Evolutionary conservation across 1,140 invertebrate genomes (phyloP), one percentile per base, ranked within the genome.

Genomic region (Drosophila navojoa): DNA sequence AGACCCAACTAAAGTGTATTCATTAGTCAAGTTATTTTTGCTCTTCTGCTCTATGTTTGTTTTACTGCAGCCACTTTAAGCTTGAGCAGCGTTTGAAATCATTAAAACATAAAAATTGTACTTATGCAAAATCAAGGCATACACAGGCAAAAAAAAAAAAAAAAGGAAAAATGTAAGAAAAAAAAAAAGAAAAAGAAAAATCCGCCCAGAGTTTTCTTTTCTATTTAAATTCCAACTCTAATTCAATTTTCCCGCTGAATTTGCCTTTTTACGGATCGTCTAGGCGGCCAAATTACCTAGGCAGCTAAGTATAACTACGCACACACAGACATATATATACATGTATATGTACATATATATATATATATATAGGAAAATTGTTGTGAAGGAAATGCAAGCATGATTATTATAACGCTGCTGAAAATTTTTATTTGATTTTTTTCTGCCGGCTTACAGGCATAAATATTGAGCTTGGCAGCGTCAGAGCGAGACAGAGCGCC

Each of bases 221-320:
- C 80, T 66, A 79, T 84, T 84, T 84, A 85, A 84, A 84, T 84
- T 79, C 74, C 82, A 79, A 79, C 84, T 89, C 79, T 87, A 87
- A 87, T 87, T 87, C 79, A 87, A 87, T 87, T 86, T 86, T 63
- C 58, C 29, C 72, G 82, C 82, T 87, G 82, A 87, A 68, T 76
- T 87, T 63, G 76, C 82, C 66, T 71, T 86, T 86, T 86, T 57
- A 15, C 27, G 4, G 52, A 10, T 22, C 62, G 66, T 71, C 60
- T 80, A 74, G 58, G 53, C 67, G 16, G 49, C 13, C 57, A 61
- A 73, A 73, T 73, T 73, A 73, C 71, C 64, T 69, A 69, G 60
- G 58, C 22, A 71, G 72, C 40, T 67, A 42, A 69, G 40, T 80
- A 62, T 73, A 77, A 69, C 70, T 19, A 45, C 29, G 13, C 27